phyloP scores from a whole-genome alignment of 2,888 invertebrate genomes.

The Cerastis rubricosa region DNA sequence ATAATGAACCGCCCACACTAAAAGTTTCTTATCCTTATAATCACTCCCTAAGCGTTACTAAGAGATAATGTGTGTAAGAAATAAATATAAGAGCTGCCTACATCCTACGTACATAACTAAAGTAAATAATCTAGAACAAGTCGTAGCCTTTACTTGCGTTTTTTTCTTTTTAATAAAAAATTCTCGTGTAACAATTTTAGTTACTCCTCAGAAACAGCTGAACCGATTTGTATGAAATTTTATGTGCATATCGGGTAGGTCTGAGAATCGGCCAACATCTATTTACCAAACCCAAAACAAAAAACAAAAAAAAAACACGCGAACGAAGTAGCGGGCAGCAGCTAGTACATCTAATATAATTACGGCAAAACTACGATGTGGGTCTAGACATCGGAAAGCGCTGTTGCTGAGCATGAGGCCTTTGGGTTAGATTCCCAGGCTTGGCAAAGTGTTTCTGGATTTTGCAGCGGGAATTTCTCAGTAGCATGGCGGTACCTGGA shows the following conservation, averaged over 20 bases:
- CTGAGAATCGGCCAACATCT: too few relatives aligned
- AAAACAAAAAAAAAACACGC: too few relatives aligned
- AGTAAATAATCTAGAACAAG: neutral
- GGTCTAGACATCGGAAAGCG: neutral
- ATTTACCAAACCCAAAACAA: too few relatives aligned
- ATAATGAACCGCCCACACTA: constrained; percentile 13
- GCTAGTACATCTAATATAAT: too few relatives aligned
- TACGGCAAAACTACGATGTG: neutral
- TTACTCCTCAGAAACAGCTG: too few relatives aligned
- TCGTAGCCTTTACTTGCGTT: neutral
- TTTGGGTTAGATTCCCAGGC: neutral
- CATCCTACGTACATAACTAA: neutral
- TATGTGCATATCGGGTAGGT: too few relatives aligned
- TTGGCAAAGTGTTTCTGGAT: neutral
- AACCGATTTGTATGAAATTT: too few relatives aligned
- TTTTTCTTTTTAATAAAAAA: too few relatives aligned
- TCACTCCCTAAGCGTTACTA: constrained; percentile 5
- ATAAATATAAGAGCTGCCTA: neutral
- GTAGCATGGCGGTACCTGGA: neutral
- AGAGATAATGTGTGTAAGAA: constrained; percentile 10
- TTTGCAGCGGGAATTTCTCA: neutral
- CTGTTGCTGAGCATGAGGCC: neutral
- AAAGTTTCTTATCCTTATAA: neutral
- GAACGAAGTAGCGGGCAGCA: too few relatives aligned
- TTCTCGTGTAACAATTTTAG: too few relatives aligned